phyloP scores from a whole-genome alignment of 2,113 vertebrate genomes.

The Lycocorax pyrrhopterus region DNA sequence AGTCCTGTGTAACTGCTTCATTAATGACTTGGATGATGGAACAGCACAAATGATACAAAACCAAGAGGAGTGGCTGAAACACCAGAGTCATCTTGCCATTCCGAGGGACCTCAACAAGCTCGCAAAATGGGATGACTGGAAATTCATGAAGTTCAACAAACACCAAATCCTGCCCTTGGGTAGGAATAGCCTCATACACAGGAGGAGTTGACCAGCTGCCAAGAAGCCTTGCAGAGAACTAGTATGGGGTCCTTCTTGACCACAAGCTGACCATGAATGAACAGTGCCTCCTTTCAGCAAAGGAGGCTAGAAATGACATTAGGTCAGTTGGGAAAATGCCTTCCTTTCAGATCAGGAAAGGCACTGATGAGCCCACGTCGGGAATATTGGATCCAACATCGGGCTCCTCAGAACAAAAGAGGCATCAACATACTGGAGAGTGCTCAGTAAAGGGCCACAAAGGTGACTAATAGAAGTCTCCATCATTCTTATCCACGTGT shows the following conservation, averaged over 20 bases:
- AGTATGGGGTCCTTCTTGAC: neutral
- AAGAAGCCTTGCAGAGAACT: neutral
- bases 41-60: neutral
- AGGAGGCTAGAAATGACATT: neutral
- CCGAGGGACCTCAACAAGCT: neutral
- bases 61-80: neutral
- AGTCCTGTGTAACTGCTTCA: neutral
- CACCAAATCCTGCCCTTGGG: neutral
- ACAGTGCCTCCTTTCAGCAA: neutral
- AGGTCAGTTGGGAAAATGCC: neutral
- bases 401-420: neutral
- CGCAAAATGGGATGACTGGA: fast-evolving
- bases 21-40: neutral
- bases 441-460: neutral
- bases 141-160: neutral
- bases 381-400: neutral
- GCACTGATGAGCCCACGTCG: fast-evolving
- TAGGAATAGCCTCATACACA: neutral
- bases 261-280: fast-evolving
- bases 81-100: neutral
- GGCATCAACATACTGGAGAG: neutral
- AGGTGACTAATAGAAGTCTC: neutral
- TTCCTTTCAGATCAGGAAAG: neutral
- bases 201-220: neutral
- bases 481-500: neutral